Evolutionary conservation across 1,140 invertebrate species (phyloP).

Genomic region (Sitophilus oryzae): DNA sequence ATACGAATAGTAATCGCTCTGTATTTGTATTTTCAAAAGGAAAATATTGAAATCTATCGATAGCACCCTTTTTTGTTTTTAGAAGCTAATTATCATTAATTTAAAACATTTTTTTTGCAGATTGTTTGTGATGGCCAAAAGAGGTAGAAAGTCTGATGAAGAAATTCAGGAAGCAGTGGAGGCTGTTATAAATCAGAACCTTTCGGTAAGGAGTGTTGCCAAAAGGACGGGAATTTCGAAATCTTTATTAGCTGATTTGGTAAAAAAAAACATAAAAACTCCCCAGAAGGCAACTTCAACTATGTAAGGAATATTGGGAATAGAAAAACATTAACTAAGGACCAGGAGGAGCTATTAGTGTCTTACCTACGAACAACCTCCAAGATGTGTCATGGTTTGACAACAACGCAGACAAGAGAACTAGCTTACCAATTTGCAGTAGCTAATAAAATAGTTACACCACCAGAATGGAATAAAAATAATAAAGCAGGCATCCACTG

Average conservation of each 20-base stretch:
- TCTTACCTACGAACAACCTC: slow-evolving; percentile 16
- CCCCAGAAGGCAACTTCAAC: neutral
- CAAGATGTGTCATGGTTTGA: slow-evolving; percentile 36
- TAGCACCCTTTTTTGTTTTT: no score
- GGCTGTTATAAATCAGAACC: slow-evolving; percentile 3
- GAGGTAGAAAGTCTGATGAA: no score
- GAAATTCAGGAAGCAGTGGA: no score
- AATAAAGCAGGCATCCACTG: slow-evolving; percentile 35
- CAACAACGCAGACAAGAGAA: slow-evolving; percentile 23
- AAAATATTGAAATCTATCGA: no score
- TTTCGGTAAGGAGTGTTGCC: slow-evolving; percentile 3
- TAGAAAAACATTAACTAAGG: slow-evolving; percentile 9
- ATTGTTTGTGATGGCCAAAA: no score
- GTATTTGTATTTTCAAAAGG: no score
- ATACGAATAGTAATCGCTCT: no score
- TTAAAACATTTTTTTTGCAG: no score
- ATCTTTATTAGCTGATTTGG: slow-evolving; percentile 4
- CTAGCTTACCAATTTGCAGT: slow-evolving; percentile 33
- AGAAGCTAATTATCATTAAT: no score
- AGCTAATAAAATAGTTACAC: slow-evolving; percentile 27
- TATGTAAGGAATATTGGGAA: neutral
- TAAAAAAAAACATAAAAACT: slow-evolving; percentile 11
- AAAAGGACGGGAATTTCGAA: slow-evolving; percentile 3
- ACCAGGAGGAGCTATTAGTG: slow-evolving; percentile 9
- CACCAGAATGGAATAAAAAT: slow-evolving; percentile 39